phyloP scores from a whole-genome alignment of 1,140 invertebrate genomes.

The Rhopalosiphum padi region DNA sequence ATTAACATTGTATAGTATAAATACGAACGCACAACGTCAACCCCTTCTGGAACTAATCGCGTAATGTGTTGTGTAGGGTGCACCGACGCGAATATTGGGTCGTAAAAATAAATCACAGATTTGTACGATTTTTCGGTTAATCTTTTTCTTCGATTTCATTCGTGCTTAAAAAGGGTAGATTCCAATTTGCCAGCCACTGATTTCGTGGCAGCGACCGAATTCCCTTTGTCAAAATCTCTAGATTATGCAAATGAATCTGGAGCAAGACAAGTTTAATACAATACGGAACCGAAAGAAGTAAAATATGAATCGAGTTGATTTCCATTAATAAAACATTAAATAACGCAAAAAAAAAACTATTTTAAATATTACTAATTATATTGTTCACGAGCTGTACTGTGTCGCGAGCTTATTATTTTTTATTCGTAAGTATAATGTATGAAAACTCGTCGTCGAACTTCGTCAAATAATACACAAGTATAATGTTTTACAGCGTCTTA shows the following conservation, averaged over 20 bases:
- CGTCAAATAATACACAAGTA: not conserved
- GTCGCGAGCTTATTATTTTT: not conserved
- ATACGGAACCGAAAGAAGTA: not conserved
- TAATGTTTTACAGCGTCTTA: not conserved
- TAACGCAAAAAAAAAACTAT: not conserved
- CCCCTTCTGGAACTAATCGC: conserved; percentile 49
- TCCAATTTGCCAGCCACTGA: conserved; percentile 34
- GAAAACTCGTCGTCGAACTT: not conserved
- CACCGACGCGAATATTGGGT: conserved; percentile 41
- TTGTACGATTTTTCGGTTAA: conserved; percentile 55
- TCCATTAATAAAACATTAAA: not conserved
- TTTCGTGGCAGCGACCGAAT: not conserved
- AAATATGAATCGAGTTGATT: not conserved
- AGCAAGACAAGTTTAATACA: not conserved
- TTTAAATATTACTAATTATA: not conserved
- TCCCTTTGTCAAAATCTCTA: conserved; percentile 26
- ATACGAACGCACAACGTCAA: not conserved
- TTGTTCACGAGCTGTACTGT: not conserved
- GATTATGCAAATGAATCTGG: conserved; percentile 36
- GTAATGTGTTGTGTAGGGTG: conserved; percentile 34
- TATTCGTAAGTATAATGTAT: not conserved
- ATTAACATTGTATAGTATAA: conserved; percentile 3
- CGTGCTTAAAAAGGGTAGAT: conserved; percentile 42
- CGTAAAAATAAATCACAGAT: conserved; percentile 54
- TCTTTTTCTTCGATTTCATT: conserved; percentile 44